phyloP scores from a whole-genome alignment of 2,888 invertebrate species.

The Acleris sparsana region DNA sequence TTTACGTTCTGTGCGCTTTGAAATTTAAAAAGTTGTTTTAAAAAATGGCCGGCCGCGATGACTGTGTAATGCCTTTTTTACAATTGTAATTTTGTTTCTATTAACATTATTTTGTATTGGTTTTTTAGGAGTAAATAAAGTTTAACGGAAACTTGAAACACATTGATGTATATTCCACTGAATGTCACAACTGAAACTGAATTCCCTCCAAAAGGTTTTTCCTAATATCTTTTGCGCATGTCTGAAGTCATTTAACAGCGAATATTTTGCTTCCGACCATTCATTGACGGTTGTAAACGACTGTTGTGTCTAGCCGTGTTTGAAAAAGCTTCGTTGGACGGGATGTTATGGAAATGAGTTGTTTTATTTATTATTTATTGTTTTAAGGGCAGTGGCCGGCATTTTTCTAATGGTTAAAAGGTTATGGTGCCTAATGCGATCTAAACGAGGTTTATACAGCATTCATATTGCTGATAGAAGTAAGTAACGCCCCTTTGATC shows the following conservation, averaged over 20 bases:
- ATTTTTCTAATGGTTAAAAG: conserved; percentile 28
- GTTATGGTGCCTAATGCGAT: conserved; percentile 30
- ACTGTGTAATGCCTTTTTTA: neutral
- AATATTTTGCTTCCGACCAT: neutral
- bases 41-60: neutral
- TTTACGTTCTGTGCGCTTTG: conserved; percentile 5
- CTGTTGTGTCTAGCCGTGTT: neutral
- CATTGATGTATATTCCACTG: conserved; percentile 21
- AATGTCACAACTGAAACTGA: conserved; percentile 52
- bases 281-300: conserved; percentile 18
- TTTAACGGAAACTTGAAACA: conserved; percentile 20
- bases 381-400: conserved; percentile 34
- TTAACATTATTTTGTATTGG: neutral
- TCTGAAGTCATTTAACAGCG: conserved; percentile 23
- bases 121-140: neutral
- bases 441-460: conserved; percentile 29
- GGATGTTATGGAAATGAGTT: neutral
- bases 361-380: conserved; percentile 29
- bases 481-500: conserved; percentile 2
- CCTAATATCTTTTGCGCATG: conserved; percentile 40
- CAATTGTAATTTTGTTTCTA: neutral
- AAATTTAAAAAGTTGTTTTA: neutral
- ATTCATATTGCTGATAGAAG: conserved; percentile 13
- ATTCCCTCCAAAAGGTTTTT: conserved; percentile 52
- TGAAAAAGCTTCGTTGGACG: conserved; percentile 11